Conservation (phyloP, 2,888 invertebrate species). For the Hypselothyrea guttata region DNA sequence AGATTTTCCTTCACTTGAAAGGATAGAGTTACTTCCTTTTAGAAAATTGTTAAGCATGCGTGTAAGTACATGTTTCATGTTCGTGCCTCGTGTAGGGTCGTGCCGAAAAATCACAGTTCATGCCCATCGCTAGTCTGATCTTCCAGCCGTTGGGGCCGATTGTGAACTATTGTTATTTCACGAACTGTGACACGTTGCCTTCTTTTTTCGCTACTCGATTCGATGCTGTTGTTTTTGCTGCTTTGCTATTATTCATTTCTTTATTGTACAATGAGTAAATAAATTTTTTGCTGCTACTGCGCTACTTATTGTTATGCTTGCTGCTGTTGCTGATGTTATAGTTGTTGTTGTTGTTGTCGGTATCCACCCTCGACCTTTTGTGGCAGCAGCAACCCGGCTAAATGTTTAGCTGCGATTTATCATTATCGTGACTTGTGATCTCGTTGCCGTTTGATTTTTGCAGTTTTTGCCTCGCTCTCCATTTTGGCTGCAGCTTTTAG, state of each 20-base stretch:
- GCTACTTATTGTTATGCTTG: constrained; percentile 47
- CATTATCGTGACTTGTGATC: constrained; percentile 78
- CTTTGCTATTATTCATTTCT: constrained; percentile 68
- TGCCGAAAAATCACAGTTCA: too few relatives aligned
- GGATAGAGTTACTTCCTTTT: too few relatives aligned
- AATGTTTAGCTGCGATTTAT: constrained; percentile 76
- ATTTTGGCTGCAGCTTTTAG: constrained; percentile 46
- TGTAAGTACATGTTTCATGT: too few relatives aligned
- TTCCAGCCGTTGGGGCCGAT: constrained; percentile 68
- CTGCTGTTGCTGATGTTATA: constrained; percentile 24
- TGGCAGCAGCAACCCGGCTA: constrained; percentile 68
- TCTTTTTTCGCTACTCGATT: constrained; percentile 49
- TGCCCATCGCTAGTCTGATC: constrained; percentile 62
- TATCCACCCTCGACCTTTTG: constrained; percentile 77
- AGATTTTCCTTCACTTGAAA: too few relatives aligned
- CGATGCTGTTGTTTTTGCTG: constrained; percentile 31
- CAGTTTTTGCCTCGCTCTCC: constrained; percentile 39
- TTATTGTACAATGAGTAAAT: constrained; percentile 76
- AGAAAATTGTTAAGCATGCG: too few relatives aligned
- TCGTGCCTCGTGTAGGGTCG: too few relatives aligned
- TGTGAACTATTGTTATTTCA: constrained; percentile 78
- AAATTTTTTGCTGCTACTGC: constrained; percentile 67
- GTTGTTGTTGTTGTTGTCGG: constrained; percentile 34
- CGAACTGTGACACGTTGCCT: constrained; percentile 75
- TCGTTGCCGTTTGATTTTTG: constrained; percentile 64